phyloP scores from a whole-genome alignment of 2,888 invertebrate species.

The Cistogaster globosa region DNA sequence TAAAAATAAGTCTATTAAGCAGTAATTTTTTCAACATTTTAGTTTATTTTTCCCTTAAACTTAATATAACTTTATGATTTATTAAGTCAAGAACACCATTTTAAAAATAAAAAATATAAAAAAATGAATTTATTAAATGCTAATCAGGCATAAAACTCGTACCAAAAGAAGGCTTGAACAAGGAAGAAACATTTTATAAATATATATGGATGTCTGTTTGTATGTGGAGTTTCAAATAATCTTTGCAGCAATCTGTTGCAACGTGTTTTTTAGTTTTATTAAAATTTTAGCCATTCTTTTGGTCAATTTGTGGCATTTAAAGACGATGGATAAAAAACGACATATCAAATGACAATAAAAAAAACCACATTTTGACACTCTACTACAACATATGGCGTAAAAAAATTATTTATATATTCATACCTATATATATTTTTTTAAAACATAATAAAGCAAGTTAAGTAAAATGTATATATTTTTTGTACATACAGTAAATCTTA shows the following conservation, averaged over 20 bases:
- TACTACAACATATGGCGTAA: constrained; percentile 60
- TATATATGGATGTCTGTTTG: neutral
- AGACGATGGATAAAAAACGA: constrained; percentile 55
- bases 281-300: constrained; percentile 14
- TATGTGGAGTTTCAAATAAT: constrained; percentile 1
- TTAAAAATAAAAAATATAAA: constrained; percentile 39
- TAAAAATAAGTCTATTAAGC: too few species aligned
- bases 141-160: constrained; percentile 34
- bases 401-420: constrained; percentile 21
- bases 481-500: neutral
- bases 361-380: constrained; percentile 60
- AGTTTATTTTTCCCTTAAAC: neutral
- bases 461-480: constrained; percentile 3
- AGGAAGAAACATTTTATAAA: neutral
- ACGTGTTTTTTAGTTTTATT: constrained; percentile 39
- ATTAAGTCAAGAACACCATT: neutral
- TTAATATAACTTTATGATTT: neutral
- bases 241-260: constrained; percentile 43
- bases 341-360: constrained; percentile 67
- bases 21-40: too few species aligned
- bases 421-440: constrained; percentile 16
- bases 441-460: constrained; percentile 19
- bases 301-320: constrained; percentile 60
- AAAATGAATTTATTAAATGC: constrained; percentile 41
- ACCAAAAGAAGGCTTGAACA: constrained; percentile 20